Base-by-base conservation (phyloP, 2,888 invertebrate species). In the Amitus sp. region DNA sequence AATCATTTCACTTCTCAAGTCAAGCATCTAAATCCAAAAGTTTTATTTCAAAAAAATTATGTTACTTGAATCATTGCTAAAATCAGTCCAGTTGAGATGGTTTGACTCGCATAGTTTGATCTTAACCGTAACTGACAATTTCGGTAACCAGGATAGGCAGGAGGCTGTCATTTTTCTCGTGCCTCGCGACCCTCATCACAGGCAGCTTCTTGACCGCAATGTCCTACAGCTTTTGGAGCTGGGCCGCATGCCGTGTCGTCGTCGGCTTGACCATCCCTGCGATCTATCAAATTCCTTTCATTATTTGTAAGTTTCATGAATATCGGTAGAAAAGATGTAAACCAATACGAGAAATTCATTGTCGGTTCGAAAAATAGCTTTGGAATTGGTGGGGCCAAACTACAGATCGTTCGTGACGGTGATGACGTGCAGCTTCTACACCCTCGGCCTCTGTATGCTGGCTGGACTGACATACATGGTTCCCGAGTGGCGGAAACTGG, bases 231-330 rank as follows among this genome's bases (percentile, higher is more conserved):
- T 95, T 92, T 79, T 92, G 92, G 90, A 87, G 88, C 65, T 96
- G 96, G 94, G 89, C 92, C 1, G 83, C 87, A 1, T 92, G 93
- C 72, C 86, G 96, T 64, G 85, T 90, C 13, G 85, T 94, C 45
- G 95, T 95, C 12, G 96, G 96, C 1, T 83, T 95, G 4, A 94
- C 95, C 0, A 93, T 96, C 73, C 95, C 96, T 2, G 95, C 95
- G 1, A 90, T 96, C 34, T 95, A 96, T 82, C 95, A 95, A 84
- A 95, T 96, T 82, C 96, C 96, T 0, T 95, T 95, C 79, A 95
- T 96, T 59, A 95, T 96, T 75, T 93, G 96, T 96, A 84, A 78
- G 78, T 63, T 46, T 43, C 13, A 5, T 18, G 23, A 7, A 5
- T 23, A 23, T n/a, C n/a, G n/a, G n/a, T n/a, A n/a, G n/a, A n/a